Conservation (phyloP, 2,888 invertebrate genomes). For the Ophion slaviceki region DNA sequence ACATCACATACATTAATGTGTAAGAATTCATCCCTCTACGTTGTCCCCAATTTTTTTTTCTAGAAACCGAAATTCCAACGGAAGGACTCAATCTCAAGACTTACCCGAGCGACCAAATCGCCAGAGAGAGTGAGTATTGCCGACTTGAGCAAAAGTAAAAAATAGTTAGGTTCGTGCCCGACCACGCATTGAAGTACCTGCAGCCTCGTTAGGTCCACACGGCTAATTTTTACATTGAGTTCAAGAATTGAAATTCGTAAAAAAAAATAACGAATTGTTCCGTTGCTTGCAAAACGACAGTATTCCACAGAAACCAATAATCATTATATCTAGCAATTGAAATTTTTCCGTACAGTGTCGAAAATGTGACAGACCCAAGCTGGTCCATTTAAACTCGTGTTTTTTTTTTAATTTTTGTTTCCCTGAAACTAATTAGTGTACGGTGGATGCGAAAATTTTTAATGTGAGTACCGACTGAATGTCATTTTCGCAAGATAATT, state of each 20-base stretch:
- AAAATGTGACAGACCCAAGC: neutral
- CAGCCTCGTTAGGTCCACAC: too few relatives aligned
- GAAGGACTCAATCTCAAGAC: slow-evolving; percentile 88
- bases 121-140: slow-evolving; percentile 92
- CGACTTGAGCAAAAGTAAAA: neutral
- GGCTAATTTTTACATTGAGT: too few relatives aligned
- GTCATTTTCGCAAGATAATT: neutral
- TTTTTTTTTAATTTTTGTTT: neutral
- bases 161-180: neutral
- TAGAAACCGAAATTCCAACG: slow-evolving; percentile 78
- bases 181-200: too few relatives aligned
- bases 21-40: slow-evolving; percentile 17
- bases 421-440: neutral
- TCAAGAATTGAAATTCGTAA: too few relatives aligned
- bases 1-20: neutral
- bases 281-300: too few relatives aligned
- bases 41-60: slow-evolving; percentile 40
- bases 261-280: too few relatives aligned
- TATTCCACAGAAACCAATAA: too few relatives aligned
- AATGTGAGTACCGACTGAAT: neutral
- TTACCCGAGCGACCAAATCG: slow-evolving; percentile 90
- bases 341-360: neutral
- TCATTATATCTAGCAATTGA: too few relatives aligned
- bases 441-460: neutral
- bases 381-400: neutral